Percentiles rank a stretch among this genome's conserved stretches.
These are phyloP conservation scores for Archips xylosteana DNA, from an alignment of 2,888 invertebrate genomes.

Conservation along the genomic window DNA sequence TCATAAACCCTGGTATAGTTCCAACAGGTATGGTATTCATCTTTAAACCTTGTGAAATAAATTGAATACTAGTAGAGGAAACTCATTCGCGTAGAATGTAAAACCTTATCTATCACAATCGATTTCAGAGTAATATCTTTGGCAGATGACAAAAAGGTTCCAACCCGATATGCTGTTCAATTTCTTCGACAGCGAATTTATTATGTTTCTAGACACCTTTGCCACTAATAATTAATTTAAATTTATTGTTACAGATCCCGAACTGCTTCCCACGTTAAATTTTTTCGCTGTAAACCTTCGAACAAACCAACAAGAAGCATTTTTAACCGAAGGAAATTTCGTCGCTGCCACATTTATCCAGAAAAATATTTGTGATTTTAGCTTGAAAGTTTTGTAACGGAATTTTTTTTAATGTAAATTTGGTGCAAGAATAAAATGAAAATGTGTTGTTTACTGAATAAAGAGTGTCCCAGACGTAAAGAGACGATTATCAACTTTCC, in stretches of 20 bases:
- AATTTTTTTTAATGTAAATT: not conserved
- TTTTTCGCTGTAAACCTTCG: slow-evolving; percentile 41
- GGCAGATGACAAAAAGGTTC: too few species aligned
- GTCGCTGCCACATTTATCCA: slow-evolving; percentile 52
- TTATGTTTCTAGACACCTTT: too few species aligned
- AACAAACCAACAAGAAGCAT: slow-evolving; percentile 48
- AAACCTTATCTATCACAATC: too few species aligned
- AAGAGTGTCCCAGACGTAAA: too few species aligned
- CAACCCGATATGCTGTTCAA: too few species aligned
- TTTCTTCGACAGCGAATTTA: too few species aligned
- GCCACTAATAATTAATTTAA: not conserved
- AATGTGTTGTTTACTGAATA: too few species aligned
- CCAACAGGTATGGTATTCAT: slow-evolving; percentile 49
- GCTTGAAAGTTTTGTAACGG: slow-evolving; percentile 45
- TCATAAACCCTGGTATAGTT: slow-evolving; percentile 47
- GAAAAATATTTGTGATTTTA: slow-evolving; percentile 56
- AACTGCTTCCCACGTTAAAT: slow-evolving; percentile 34
- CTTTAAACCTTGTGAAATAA: too few species aligned
- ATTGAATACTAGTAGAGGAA: too few species aligned
- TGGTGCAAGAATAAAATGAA: not conserved
- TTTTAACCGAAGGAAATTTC: slow-evolving; percentile 47
- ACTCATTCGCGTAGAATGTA: too few species aligned
- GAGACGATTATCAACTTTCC: too few species aligned
- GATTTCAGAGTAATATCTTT: too few species aligned
- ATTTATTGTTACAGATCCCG: slow-evolving; percentile 51